A percentile compares a stretch with the other conserved stretches of the same genome.
These are phyloP conservation scores for Lathronympha strigana DNA, from an alignment of 2,888 invertebrate species.

Conservation along the genomic window DNA sequence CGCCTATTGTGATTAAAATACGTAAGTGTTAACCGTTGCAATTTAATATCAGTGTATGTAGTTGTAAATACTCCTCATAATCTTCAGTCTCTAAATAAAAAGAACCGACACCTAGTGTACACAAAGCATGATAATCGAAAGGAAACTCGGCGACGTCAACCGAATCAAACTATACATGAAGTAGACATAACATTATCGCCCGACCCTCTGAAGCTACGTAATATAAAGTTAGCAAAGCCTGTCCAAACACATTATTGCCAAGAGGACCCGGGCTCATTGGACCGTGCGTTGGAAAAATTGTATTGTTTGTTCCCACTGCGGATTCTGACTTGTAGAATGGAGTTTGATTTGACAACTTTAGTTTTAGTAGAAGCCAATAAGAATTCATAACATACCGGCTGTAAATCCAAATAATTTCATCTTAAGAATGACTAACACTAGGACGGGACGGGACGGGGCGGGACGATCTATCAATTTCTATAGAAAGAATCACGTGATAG, in stretches of 20 bases:
- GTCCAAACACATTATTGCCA: conserved; percentile 24
- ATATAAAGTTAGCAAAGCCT: conserved; percentile 28
- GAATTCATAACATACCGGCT: background rate
- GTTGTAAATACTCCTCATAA: no score
- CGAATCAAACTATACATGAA: conserved; percentile 2
- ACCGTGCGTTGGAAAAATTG: conserved; percentile 24
- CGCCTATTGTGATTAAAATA: no score
- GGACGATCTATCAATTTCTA: no score
- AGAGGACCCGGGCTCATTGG: conserved; percentile 14
- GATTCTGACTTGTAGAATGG: background rate
- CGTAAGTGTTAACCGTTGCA: no score
- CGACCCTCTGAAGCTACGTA: conserved; percentile 15
- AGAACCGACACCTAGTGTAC: no score
- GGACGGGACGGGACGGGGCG: no score
- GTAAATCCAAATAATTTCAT: no score
- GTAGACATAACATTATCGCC: conserved; percentile 16
- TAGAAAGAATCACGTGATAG: no score
- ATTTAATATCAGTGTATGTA: no score
- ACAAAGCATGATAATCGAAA: background rate
- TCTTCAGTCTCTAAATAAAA: no score
- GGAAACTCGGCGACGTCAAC: background rate
- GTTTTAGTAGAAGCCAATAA: background rate
- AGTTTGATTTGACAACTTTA: background rate
- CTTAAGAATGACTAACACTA: no score
- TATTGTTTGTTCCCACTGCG: conserved; percentile 19